Percentiles rank a stretch among this genome's conserved stretches.
Evolutionary conservation across 2,113 vertebrate species (phyloP).

Genomic region (Epinephelus lanceolatus): DNA sequence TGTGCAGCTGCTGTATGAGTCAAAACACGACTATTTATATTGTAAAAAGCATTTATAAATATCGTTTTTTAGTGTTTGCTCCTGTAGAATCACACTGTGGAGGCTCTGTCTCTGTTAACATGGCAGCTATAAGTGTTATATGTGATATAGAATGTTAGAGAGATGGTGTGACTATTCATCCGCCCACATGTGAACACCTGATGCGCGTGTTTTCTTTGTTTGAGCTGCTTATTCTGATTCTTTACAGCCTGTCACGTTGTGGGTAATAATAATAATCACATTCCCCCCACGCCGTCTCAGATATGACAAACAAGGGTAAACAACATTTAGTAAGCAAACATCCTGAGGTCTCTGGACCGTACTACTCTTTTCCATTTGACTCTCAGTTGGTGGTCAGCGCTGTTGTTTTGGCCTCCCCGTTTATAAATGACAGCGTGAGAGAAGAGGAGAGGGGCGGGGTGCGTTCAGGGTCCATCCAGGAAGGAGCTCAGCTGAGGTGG

Average conservation of each 20-base stretch:
- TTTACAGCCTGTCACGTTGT: constrained; percentile 24
- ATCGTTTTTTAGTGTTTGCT: background rate
- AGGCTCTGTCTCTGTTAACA: background rate
- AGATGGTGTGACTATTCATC: too few species aligned
- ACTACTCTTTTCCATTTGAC: background rate
- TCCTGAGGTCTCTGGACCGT: background rate
- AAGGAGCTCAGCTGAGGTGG: constrained; percentile 20
- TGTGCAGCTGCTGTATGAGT: background rate
- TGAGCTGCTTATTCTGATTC: background rate
- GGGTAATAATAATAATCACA: background rate
- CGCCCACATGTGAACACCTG: background rate
- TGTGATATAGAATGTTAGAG: too few species aligned
- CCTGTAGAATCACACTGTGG: background rate
- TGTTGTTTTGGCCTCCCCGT: constrained; percentile 28
- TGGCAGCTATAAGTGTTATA: too few species aligned
- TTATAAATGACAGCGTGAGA: constrained; percentile 76
- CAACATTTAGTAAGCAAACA: background rate
- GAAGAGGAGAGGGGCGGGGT: constrained; percentile 39
- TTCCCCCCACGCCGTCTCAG: background rate
- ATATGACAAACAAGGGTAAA: background rate
- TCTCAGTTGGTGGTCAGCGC: background rate
- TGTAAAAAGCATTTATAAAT: background rate
- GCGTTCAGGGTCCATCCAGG: constrained; percentile 14
- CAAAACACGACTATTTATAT: background rate
- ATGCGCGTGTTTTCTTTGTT: background rate